Percentiles rank a stretch among this genome's conserved stretches.
phyloP scores from a whole-genome alignment of 2,113 vertebrate genomes.

The Condylura cristata region DNA sequence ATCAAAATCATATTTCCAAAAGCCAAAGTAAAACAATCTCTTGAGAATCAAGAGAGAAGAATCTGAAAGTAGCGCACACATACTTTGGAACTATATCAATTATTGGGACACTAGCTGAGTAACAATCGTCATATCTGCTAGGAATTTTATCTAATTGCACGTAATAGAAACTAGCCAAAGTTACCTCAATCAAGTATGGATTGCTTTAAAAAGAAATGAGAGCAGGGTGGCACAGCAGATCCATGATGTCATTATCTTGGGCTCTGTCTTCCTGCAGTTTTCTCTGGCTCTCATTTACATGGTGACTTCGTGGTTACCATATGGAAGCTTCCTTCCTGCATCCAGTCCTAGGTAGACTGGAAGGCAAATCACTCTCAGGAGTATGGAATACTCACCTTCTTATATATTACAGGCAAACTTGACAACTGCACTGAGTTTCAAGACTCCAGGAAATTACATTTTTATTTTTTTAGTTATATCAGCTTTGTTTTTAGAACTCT shows the following conservation, averaged over 20 bases:
- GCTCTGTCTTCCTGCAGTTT: background rate
- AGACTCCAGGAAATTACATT: no score
- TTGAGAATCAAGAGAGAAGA: slow-evolving; percentile 29
- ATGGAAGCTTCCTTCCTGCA: background rate
- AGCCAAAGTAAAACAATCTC: background rate
- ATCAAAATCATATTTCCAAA: background rate
- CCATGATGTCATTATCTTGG: background rate
- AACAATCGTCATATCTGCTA: accelerated
- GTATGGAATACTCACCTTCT: no score
- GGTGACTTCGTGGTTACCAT: background rate
- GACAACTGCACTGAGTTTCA: background rate
- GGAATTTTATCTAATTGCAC: background rate
- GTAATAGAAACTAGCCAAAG: background rate
- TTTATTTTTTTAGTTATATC: no score
- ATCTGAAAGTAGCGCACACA: background rate
- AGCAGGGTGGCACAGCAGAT: background rate
- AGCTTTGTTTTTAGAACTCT: no score
- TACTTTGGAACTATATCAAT: no score
- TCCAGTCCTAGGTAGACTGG: background rate
- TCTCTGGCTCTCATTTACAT: background rate
- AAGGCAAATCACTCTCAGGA: background rate
- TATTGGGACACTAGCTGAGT: background rate
- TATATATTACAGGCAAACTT: background rate
- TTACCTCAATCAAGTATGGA: background rate
- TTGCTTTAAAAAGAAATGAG: background rate